Percentiles rank a stretch among this genome's conserved stretches.
Conservation (phyloP, 2,888 invertebrate genomes). For the Tenthredo scrophulariae region DNA sequence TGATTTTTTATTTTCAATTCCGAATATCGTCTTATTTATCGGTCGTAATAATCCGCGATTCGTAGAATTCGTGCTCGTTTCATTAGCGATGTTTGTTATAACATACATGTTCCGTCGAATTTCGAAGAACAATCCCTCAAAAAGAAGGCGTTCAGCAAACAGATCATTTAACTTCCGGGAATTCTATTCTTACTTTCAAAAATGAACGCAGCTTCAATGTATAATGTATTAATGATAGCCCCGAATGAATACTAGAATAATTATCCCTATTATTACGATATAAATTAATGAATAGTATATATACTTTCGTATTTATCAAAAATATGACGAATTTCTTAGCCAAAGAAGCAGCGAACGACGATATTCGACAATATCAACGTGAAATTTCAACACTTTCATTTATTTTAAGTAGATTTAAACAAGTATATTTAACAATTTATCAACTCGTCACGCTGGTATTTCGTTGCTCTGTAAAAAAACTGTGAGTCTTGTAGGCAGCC, state of each 20-base stretch:
- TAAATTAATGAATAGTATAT: not conserved
- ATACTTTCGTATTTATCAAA: not conserved
- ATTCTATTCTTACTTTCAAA: not conserved
- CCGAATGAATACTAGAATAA: not conserved
- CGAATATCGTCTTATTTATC: not conserved
- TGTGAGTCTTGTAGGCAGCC: slow-evolving; percentile 79
- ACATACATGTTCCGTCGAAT: not conserved
- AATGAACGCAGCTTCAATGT: not conserved
- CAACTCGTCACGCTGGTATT: not conserved
- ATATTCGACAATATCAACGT: not conserved
- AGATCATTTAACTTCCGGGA: not conserved
- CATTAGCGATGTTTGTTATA: not conserved
- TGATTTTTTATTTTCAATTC: not conserved
- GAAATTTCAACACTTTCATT: not conserved
- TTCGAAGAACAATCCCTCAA: not conserved
- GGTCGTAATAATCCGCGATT: not conserved
- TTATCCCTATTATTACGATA: not conserved
- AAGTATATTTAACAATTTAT: not conserved
- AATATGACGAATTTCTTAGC: not conserved
- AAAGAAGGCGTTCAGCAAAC: not conserved
- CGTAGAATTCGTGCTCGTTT: not conserved
- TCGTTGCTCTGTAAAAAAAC: slow-evolving; percentile 78
- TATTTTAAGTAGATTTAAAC: not conserved
- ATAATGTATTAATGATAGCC: not conserved
- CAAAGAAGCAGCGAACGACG: not conserved